phyloP scores from a whole-genome alignment of 2,888 invertebrate species.

The Metacarcinus magister region DNA sequence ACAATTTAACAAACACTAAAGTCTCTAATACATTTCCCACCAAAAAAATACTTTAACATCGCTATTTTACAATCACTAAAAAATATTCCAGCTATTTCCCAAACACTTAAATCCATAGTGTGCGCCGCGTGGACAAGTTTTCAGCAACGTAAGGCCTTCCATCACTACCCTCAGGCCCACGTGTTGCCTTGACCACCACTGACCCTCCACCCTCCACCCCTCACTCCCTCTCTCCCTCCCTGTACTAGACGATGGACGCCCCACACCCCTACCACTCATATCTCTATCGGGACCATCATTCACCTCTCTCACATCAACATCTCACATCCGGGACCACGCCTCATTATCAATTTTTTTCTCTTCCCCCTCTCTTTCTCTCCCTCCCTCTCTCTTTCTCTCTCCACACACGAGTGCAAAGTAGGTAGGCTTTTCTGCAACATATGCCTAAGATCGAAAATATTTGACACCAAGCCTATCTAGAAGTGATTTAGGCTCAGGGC shows the following conservation, averaged over 20 bases:
- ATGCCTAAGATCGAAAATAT: not conserved
- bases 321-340: not conserved
- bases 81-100: not conserved
- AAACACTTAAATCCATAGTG: not conserved
- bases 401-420: not conserved
- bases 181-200: not conserved
- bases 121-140: not conserved
- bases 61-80: not conserved
- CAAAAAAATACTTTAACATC: not conserved
- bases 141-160: not conserved
- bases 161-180: not conserved
- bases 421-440: not conserved
- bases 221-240: too few species aligned
- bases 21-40: too few species aligned
- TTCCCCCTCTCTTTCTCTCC: not conserved
- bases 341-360: not conserved
- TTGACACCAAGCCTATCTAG: not conserved
- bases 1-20: too few species aligned
- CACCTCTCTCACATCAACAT: not conserved
- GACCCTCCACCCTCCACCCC: not conserved
- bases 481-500: not conserved
- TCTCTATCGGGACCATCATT: not conserved
- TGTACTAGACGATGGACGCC: not conserved
- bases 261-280: not conserved
- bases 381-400: slow-evolving; percentile 5